Base-by-base conservation (phyloP, 2,113 vertebrate genomes). In the Megaceryle torquata region DNA sequence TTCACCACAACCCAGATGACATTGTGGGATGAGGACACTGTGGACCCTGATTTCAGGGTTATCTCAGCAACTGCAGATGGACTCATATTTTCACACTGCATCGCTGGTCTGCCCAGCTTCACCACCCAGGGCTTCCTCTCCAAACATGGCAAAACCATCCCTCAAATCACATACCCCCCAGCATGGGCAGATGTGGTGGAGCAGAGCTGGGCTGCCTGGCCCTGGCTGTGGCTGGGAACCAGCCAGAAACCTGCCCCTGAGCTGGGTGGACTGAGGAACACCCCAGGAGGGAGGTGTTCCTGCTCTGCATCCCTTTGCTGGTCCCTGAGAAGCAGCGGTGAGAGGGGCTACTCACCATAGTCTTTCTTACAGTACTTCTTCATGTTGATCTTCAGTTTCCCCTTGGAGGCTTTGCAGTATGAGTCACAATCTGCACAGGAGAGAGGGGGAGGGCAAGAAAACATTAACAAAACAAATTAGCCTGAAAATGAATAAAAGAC, bases 281-380 rank as follows among this genome's bases (percentile, higher is more conserved):
- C 1, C 57, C 21, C 4, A 5, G 56, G 22, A 28, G 19, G 69
- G 57, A n/a, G 56, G 59, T 14, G 69, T 35, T 59, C 39, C 71
- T 8, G 24, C 48, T 33, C 57, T 9, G 10, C 48, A 20, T 28
- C 88, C 56, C 35, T 31, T 5, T 1, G 35, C 31, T n/a, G 2
- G 1, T 28, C n/a, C 63, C 65, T 44, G 26, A 39, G 26, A 10
- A 86, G 67, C 10, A 8, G 28, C 9, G 2, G 15, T 4, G 9
- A n/a, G 9, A 20, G 6, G 22, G 31, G 8, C 9, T 19, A 98
- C 99, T 99, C 97, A 99, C 99, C 99, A 2, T 99, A 99, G 98
- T 99, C 99, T 93, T 99, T 99, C 98, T 99, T 99, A 97, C 99
- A 99, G 98, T 99, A 99, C 89, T 99, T 99, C 97, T 99, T 99